Percentiles rank a stretch among this genome's conserved stretches.
phyloP scores from a whole-genome alignment of 2,113 vertebrate species.

The Prinia subflava region DNA sequence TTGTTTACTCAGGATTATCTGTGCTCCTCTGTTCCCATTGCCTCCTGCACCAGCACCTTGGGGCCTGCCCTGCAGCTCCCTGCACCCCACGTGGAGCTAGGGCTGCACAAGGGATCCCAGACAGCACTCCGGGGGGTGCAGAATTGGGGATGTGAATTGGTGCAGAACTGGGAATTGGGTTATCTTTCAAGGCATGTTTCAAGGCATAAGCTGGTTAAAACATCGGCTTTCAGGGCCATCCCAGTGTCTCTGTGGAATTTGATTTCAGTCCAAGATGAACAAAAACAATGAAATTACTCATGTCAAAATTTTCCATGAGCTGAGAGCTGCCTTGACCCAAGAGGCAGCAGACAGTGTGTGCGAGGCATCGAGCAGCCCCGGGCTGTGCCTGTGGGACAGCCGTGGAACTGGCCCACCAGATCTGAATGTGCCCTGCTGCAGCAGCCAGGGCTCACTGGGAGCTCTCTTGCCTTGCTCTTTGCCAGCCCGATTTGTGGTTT shows the following conservation, averaged over 20 bases:
- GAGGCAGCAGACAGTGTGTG: not conserved
- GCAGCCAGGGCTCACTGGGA: fast-evolving
- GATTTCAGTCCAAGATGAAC: not conserved
- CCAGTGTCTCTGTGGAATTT: not conserved
- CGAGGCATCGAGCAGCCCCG: fast-evolving
- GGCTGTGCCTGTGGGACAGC: not conserved
- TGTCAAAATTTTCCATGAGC: conserved; percentile 22
- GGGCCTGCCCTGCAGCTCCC: fast-evolving
- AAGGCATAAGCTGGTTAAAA: not conserved
- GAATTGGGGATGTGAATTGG: not conserved
- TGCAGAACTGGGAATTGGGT: not conserved
- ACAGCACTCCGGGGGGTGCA: not conserved
- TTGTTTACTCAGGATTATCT: not conserved
- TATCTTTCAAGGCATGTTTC: not conserved
- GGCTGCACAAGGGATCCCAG: not conserved
- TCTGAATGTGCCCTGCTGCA: not conserved
- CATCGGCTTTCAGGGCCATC: not conserved
- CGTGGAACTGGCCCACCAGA: fast-evolving
- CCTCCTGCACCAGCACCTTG: not conserved
- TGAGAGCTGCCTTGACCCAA: not conserved
- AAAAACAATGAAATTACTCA: conserved; percentile 2
- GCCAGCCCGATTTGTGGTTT: not conserved
- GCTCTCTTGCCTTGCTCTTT: not conserved
- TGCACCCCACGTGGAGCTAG: fast-evolving
- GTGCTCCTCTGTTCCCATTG: not conserved